Percentiles rank a stretch among this genome's conserved stretches.
These are phyloP conservation scores for Heliconius erato DNA, from an alignment of 2,888 invertebrate genomes.

Conservation along the genomic window DNA sequence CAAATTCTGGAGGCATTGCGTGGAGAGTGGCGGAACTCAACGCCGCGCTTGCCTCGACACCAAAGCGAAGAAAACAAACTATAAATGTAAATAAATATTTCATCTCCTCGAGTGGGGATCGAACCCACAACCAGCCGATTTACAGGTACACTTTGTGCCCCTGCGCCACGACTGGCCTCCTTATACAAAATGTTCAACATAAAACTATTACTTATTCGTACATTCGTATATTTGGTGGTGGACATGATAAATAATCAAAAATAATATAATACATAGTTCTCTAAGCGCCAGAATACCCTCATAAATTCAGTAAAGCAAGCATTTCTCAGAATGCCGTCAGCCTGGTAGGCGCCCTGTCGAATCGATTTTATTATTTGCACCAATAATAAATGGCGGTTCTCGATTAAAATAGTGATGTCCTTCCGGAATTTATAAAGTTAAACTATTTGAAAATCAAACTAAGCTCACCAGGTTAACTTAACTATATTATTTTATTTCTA, in stretches of 20 bases:
- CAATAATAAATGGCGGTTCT: slow-evolving; percentile 23
- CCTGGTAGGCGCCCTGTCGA: slow-evolving; percentile 65
- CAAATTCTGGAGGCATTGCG: too few species aligned
- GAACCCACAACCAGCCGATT: too few species aligned
- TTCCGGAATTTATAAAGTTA: slow-evolving; percentile 8
- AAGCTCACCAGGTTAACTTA: neutral
- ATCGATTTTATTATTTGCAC: slow-evolving; percentile 68
- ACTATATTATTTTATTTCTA: neutral
- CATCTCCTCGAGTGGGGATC: too few species aligned
- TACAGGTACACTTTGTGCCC: too few species aligned
- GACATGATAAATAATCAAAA: neutral
- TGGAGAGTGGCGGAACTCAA: too few species aligned
- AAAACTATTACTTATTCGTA: neutral
- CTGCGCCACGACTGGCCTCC: too few species aligned
- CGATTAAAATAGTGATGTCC: neutral
- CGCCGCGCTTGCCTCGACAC: too few species aligned
- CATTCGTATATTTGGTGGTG: neutral
- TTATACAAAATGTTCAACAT: too few species aligned
- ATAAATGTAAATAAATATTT: too few species aligned
- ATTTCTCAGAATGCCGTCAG: slow-evolving; percentile 67
- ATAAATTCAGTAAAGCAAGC: slow-evolving; percentile 42
- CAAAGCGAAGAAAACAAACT: too few species aligned
- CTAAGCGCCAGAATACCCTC: slow-evolving; percentile 12
- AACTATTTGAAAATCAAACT: slow-evolving; percentile 1
- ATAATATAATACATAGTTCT: slow-evolving; percentile 12